Base-by-base conservation (phyloP, 64 coral and sea anemone genomes). In the Pachyseris speciosa region DNA sequence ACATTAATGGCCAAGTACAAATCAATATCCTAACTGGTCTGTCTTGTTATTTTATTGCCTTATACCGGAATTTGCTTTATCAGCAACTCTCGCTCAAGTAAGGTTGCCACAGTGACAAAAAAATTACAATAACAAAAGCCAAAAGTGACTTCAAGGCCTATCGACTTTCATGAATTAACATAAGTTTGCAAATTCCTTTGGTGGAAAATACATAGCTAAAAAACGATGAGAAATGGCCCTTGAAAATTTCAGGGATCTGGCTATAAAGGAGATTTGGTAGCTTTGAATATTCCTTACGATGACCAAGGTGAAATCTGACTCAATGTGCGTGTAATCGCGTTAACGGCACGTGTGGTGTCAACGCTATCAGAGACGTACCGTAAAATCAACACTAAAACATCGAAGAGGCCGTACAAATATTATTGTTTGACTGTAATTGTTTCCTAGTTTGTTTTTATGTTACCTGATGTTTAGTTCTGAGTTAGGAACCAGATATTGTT, bases 61-160 rank as follows among this genome's bases (percentile, higher is more conserved):
- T n/a, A n/a, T n/a, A n/a, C 57, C 57, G 29, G 63, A 66, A 66
- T 66, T 66, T 25, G 63, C 63, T 66, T 66, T 66, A 11, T 68
- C 65, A 68, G 65, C 65, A 68, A 30, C 65, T 68, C 5, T 37
- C 13, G 32, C 11, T 68, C 9, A n/a, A 37, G 8, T 15, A 32
- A 33, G 0, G 67, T 71, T 71, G 36, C 67, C 67, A 71, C 30
- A 71, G 67, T 38, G 39, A 71, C 67, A 40, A 71, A 38, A 3
- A 3, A 32, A 71, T 71, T 71, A 71, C 34, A 71, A 71, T 40
- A 71, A 71, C 67, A 71, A 71, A 33, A 36, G 65, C 17, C 29
- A 68, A 33, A 38, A 0, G 32, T 71, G 33, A 22, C 32, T 7
- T 22, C 19, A 11, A n/a, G n/a, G n/a, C n/a, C n/a, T n/a, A 37